Conservation (phyloP, 2,113 vertebrate genomes). For the Lepus timidus region DNA sequence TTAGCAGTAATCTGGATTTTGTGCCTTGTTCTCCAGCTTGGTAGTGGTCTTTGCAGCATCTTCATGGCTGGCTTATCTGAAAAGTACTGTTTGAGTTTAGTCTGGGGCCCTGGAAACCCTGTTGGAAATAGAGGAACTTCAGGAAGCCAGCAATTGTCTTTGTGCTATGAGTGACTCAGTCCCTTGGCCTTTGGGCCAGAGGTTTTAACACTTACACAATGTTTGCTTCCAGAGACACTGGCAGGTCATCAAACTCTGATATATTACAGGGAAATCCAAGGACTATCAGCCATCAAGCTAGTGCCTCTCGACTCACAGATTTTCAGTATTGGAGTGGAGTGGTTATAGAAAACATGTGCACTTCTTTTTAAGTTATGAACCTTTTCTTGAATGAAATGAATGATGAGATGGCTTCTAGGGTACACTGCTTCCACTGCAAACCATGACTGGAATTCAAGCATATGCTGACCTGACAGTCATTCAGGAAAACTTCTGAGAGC, state of each 20-base stretch:
- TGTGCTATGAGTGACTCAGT: conserved; percentile 69
- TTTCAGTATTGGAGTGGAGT: background rate
- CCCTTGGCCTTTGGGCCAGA: conserved; percentile 66
- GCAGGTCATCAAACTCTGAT: conserved; percentile 58
- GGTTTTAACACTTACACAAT: conserved; percentile 77
- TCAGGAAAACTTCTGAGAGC: conserved; percentile 11
- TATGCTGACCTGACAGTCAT: background rate
- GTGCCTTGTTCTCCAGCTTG: background rate
- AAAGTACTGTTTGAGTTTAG: conserved; percentile 62
- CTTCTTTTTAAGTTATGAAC: background rate
- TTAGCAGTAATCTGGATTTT: background rate
- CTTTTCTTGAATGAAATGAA: conserved; percentile 36
- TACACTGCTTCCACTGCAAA: background rate
- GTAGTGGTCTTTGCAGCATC: background rate
- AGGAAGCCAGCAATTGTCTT: conserved; percentile 85
- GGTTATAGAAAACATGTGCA: background rate
- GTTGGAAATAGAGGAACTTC: conserved; percentile 58
- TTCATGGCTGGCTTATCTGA: background rate
- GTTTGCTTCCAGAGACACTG: conserved; percentile 81
- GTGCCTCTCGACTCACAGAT: background rate
- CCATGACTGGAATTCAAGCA: background rate
- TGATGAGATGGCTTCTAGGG: background rate
- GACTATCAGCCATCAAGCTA: background rate
- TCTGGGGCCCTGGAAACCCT: conserved; percentile 83
- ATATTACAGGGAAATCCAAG: conserved; percentile 39